Percentiles rank a stretch among this genome's conserved stretches.
These are phyloP conservation scores for Stenchaetothrips biformis DNA, from an alignment of 2,888 invertebrate species.

Conservation along the genomic window DNA sequence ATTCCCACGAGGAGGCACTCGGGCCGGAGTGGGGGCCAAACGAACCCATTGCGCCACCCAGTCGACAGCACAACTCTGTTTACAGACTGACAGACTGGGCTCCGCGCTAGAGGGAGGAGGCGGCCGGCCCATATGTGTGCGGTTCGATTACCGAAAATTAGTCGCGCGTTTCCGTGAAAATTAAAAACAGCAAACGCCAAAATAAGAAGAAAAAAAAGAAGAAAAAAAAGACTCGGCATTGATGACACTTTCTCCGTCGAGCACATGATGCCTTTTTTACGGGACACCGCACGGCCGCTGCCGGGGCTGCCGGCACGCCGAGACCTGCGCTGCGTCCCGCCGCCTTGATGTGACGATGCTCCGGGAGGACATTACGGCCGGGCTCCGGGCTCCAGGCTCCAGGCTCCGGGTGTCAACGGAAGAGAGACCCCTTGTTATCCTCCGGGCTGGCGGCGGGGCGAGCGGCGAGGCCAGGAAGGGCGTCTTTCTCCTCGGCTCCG, in stretches of 20 bases:
- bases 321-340: no score
- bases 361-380: conserved; percentile 2
- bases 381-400: no score
- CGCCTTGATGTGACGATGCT: neutral
- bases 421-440: neutral
- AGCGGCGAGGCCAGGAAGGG: neutral
- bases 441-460: neutral
- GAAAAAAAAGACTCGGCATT: neutral
- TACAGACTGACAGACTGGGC: neutral
- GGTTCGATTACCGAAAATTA: neutral
- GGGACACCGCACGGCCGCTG: no score
- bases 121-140: neutral
- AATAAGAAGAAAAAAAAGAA: no score
- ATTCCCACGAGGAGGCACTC: neutral
- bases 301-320: no score
- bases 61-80: conserved; percentile 7
- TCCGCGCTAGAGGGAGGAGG: no score
- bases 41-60: neutral
- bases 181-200: no score
- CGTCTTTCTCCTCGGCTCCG: no score
- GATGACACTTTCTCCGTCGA: conserved; percentile 3
- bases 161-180: no score
- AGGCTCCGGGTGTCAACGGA: conserved; percentile 13
- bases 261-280: neutral
- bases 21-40: no score